Evolutionary conservation across 2,797 vertebrate species (phyloP), one percentile per base, ranked within the genome.

Genomic region (Coccyzus lansbergi): DNA sequence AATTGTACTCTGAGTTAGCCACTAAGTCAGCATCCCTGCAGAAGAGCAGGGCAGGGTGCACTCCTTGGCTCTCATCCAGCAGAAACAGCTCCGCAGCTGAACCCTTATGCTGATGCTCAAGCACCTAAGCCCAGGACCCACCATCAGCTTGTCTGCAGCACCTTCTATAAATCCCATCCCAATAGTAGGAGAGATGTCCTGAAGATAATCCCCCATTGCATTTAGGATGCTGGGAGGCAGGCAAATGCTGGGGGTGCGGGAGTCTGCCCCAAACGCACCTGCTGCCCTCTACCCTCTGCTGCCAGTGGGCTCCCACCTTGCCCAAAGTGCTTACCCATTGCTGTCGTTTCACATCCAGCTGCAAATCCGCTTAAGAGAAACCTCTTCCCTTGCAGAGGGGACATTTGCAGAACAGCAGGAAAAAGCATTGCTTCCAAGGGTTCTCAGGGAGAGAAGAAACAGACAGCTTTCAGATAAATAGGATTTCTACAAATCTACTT

Each of bases 321-420:
- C 56, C 69, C 53, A 24, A 34, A 76, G 36, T 5, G 3, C 44
- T 26, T 52, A 25, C 9, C n/a, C 48, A 24, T 3, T 16, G 29
- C 40, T 21, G 62, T 34, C 0, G 0, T 13, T 56, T 53, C 65
- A 62, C 42, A 49, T 6, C 17, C 24, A 0, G 1, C 6, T 0
- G 4, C 4, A 2, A 36, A 52, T 55, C 63, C 33, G 46, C 51
- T 38, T 8, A 34, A 38, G 36, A 71, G 33, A 56, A 75, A 5
- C 31, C 36, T 64, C 18, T 29, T 63, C 14, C 33, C 28, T 48
- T 56, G 22, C 28, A 60, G 36, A 51, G 9, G 44, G 12, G 25
- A 34, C 12, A 36, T 40, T 20, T 44, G 59, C 55, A 72, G 49
- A 67, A 58, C 51, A 34, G 44, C 11, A 1, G 15, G 46, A 79